Evolutionary conservation across 2,797 vertebrate genomes (phyloP).

Genomic region (Lithobates sylvaticus): DNA sequence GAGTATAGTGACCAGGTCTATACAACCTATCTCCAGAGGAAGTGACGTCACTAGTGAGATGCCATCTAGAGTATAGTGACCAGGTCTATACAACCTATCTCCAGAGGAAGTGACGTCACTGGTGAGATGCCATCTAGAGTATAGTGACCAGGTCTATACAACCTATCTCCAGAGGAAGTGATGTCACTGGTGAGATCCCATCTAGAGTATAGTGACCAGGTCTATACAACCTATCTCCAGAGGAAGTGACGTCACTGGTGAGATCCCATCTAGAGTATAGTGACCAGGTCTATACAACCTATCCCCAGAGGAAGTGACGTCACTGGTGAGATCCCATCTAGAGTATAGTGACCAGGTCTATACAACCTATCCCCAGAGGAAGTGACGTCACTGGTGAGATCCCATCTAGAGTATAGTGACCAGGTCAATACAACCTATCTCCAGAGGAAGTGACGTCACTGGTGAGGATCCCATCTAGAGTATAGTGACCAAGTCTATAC

Average conservation of each 20-base stretch:
- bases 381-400: too few species aligned
- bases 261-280: too few species aligned
- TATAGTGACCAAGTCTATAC: neutral
- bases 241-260: too few species aligned
- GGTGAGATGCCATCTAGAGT: neutral
- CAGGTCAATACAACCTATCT: too few species aligned
- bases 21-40: neutral
- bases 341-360: too few species aligned
- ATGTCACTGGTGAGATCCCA: neutral
- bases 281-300: neutral
- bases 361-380: too few species aligned
- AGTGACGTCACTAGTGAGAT: neutral
- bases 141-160: neutral
- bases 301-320: too few species aligned
- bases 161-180: neutral
- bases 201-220: neutral
- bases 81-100: neutral
- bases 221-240: neutral
- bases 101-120: neutral
- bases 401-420: too few species aligned
- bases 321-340: too few species aligned
- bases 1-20: neutral
- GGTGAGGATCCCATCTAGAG: too few species aligned
- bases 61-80: neutral
- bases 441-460: too few species aligned